Percentiles rank a stretch among this genome's conserved stretches.
These are phyloP conservation scores for Ifrita kowaldi DNA, from an alignment of 2,113 vertebrate species.

Conservation along the genomic window DNA sequence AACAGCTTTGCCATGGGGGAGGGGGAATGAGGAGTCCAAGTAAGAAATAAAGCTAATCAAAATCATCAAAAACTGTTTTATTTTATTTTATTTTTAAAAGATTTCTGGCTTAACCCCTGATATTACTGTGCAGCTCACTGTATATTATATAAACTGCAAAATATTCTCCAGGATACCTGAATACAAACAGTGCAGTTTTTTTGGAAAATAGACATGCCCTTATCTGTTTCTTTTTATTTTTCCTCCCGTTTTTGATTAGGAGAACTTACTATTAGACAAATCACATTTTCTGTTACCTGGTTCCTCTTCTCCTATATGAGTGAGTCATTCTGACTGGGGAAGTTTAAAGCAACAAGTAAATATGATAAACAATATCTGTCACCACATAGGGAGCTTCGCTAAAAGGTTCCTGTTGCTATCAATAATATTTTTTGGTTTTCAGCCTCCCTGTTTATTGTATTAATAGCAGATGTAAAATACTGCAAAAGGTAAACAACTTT, in stretches of 20 bases:
- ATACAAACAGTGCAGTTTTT: background rate
- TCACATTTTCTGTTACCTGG: background rate
- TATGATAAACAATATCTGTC: slow-evolving; percentile 59
- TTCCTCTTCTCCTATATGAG: background rate
- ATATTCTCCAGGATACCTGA: background rate
- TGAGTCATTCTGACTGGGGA: slow-evolving; percentile 55
- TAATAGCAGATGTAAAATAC: background rate
- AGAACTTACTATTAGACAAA: background rate
- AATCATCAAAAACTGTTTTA: background rate
- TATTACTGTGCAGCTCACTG: background rate
- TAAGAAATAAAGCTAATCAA: background rate
- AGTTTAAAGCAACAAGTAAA: slow-evolving; percentile 65
- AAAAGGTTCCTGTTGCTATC: slow-evolving; percentile 66
- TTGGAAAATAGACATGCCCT: background rate
- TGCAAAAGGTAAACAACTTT: background rate
- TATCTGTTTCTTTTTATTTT: background rate
- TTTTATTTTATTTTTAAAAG: background rate
- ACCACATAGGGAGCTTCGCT: slow-evolving; percentile 9
- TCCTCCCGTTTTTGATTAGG: background rate
- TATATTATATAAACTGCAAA: background rate
- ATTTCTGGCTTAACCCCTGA: background rate
- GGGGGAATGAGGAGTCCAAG: background rate
- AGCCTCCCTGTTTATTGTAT: background rate
- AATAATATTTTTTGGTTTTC: slow-evolving; percentile 51
- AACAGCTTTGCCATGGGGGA: background rate